phyloP scores from a whole-genome alignment of 2,113 vertebrate species.

The Tragelaphus imberbis region DNA sequence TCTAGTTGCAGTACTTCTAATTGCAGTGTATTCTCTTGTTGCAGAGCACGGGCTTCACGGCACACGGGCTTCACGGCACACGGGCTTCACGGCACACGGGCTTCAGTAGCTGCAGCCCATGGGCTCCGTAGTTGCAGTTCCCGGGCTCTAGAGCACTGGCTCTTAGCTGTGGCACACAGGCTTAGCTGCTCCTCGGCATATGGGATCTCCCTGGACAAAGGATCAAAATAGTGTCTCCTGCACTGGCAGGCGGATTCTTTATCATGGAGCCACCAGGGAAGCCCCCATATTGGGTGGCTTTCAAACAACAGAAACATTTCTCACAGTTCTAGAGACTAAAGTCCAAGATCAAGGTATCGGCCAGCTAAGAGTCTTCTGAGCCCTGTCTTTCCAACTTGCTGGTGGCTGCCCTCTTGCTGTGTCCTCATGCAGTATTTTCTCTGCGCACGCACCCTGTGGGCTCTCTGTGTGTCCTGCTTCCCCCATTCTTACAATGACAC shows the following conservation, averaged over 20 bases:
- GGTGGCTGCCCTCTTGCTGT: not conserved
- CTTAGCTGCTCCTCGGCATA: not conserved
- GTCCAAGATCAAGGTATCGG: not conserved
- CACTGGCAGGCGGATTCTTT: not conserved
- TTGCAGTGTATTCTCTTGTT: not conserved
- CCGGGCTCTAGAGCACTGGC: not conserved
- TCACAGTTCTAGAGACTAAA: not conserved
- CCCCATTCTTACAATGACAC: not conserved
- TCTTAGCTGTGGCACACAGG: not conserved
- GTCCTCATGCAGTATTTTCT: not conserved
- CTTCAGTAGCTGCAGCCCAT: not conserved
- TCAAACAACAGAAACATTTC: not conserved
- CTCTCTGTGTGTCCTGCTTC: not conserved
- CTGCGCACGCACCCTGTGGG: not conserved
- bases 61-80: not conserved
- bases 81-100: fast-evolving
- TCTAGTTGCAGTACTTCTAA: not conserved
- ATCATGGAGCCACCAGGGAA: not conserved
- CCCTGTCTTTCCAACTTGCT: not conserved
- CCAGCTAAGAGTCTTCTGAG: not conserved
- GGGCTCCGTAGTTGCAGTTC: not conserved
- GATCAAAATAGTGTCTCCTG: not conserved
- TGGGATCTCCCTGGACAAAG: not conserved
- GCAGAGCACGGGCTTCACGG: fast-evolving
- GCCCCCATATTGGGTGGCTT: not conserved